Evolutionary conservation across 2,113 vertebrate species (phyloP), one percentile per base, ranked within the genome.

Genomic region (Mobula hypostoma): DNA sequence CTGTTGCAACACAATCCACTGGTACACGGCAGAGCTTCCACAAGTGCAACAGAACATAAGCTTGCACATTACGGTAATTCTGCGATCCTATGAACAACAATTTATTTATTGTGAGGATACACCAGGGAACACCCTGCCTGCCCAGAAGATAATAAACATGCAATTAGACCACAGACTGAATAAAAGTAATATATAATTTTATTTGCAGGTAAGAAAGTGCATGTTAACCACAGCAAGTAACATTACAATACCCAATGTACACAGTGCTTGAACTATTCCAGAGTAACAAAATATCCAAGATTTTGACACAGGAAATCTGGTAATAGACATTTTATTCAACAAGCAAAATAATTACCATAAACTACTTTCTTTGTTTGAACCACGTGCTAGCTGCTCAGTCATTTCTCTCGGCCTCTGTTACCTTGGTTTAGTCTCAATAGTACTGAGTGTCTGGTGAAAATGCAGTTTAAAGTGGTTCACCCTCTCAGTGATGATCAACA

Each of bases 201-300:
- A 87, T 87, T 87, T 87, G 58, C 56, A 87, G 48, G 82, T 29
- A 58, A 29, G 82, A 58, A 87, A 87, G 58, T 87, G 58, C 72
- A 74, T 56, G 82, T 58, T 48, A 61, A 58, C 48, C 82, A 87
- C 82, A 61, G 27, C 56, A 87, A 87, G 82, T 29, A 87, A 87
- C 82, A 87, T 58, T 87, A 87, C 82, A 61, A 87, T 87, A 83
- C 80, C 56, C 56, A 21, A 83, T 83, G 48, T 56, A 83, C 80
- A 83, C 21, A 48, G 56, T 83, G 58, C 56, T 87, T 87, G 27
- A 87, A 87, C 82, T 27, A 3, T 58, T 61, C 48, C 82, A 87
- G 24, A 29, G 82, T 87, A 29, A 29, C 14, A 87, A 87, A 87
- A 56, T 58, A 87, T 87, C 82, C 48, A 87, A 87, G 58, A 87